Evolutionary conservation across 2,888 invertebrate genomes (phyloP), one percentile per base, ranked within the genome.

Genomic region (Corbicula japonica): DNA sequence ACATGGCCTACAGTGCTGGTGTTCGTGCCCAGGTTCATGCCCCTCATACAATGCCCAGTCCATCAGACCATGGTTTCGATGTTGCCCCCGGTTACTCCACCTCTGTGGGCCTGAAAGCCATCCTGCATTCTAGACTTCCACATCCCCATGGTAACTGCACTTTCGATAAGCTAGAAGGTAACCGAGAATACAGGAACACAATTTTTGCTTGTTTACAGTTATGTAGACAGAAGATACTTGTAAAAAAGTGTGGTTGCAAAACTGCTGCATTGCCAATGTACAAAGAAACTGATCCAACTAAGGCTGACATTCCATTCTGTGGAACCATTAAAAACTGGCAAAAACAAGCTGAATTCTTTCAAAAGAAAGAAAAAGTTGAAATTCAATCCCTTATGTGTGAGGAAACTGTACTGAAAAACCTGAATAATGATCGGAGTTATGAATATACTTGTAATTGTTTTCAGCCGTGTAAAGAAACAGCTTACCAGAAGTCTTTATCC

Each of bases 11-110:
- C 71, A 89, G 90, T 65, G 91, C 91, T 2, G 92, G 92, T 0
- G 87, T 90, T 18, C 79, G 92, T n/a, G 90, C 91, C 8, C 90
- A 90, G 34, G 89, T 92, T 8, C 92, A 92, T 80, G 89, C 91
- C 6, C 91, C 92, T 32, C 89, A 91, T 74, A 91, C 91, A 1
- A 89, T 90, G 87, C 92, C 92, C 0, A 91, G 89, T 54, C 91
- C 91, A 0, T 88, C 90, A n/a, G 91, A 92, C 58, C 89, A 89
- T 58, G 92, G 92, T 8, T 89, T 92, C 76, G 92, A 92, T 68
- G 87, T 92, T 46, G 91, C 91, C 0, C 92, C 92, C 4, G 92
- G 92, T 5, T 92, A 88, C 66, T 91, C 92, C 0, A 89, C 91
- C 1, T 91, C 91, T 21, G 89, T 91, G 12, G 90, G 91, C 8